Percentiles rank a stretch among this genome's conserved stretches.
These are phyloP conservation scores for Tetranychus cinnabarinus DNA, from an alignment of 1,140 invertebrate genomes.

Conservation along the genomic window DNA sequence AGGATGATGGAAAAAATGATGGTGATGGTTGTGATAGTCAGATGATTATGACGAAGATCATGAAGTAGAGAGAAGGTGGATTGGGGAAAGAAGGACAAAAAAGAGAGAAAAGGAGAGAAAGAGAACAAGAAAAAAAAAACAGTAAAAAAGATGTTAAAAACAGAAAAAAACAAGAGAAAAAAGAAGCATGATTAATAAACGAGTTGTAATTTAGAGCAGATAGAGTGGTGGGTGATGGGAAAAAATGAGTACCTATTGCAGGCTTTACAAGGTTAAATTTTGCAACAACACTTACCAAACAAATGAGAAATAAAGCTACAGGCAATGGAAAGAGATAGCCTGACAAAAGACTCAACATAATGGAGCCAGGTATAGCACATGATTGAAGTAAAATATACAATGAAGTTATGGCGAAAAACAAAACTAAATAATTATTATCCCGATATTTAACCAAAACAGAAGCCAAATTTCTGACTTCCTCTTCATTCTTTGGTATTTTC, in stretches of 20 bases:
- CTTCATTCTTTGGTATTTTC: neutral
- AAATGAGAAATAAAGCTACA: constrained; percentile 66
- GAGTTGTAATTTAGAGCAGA: neutral
- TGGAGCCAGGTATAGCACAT: constrained; percentile 95
- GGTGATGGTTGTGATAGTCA: neutral
- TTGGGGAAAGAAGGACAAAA: constrained; percentile 5
- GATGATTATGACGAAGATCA: too few relatives aligned
- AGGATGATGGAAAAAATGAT: constrained; percentile 8
- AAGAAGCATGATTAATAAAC: neutral
- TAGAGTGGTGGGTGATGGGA: neutral
- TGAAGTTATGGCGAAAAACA: neutral
- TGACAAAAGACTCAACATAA: constrained; percentile 88
- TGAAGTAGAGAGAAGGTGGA: neutral
- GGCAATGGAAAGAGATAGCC: constrained; percentile 91
- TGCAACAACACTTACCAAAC: constrained; percentile 32
- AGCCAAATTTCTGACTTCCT: neutral
- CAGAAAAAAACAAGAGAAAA: neutral
- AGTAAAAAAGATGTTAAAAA: neutral
- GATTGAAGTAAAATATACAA: constrained; percentile 48
- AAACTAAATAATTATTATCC: neutral
- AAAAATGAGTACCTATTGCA: neutral
- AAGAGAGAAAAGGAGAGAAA: constrained; percentile 1
- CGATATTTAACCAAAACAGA: neutral
- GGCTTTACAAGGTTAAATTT: neutral
- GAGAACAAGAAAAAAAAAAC: neutral